Base-by-base conservation (phyloP, 92 coral and sea anemone species). In the Palythoa grandis region DNA sequence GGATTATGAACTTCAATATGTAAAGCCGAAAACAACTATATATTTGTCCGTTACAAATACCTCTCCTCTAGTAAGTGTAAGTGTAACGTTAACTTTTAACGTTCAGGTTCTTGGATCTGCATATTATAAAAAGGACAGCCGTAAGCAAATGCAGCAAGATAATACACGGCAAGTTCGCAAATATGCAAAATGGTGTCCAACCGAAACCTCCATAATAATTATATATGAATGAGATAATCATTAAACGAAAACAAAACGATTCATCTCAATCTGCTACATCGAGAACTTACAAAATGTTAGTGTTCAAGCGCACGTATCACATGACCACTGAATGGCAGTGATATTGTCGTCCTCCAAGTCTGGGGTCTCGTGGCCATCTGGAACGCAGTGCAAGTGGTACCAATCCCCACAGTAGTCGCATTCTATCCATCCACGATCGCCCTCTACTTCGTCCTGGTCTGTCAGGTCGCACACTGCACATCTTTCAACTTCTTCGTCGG, bases 381-480 rank as follows among this genome's bases (percentile, higher is more conserved):
- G 65, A 50, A 75, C 39, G 43, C 40, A 75, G 79, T 75, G 65
- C 56, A 52, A 56, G 79, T 75, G 79, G 79, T 75, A 75, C 79
- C 79, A 75, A 50, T 56, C 29, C 63, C 79, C 63, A 75, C 79
- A 75, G 79, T 48, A 48, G 63, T 52, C 40, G 19, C 79, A 75
- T 56, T 75, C 79, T 48, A 23, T 75, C 79, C 79, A 75, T 54
- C 79, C 79, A 74, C 61, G 79, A 74, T 74, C 79, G 11, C 78
- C 47, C 56, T 73, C 60, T 39, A 73, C 63, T 52, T 74, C 63
- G 54, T n/a, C 79, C 61, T 72, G 50, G 52, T 72, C 68, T 61
- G 79, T 74, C 79, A 74, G 54, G 53, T 53, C 61, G 63, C 79
- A 52, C 19, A 74, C 60, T 15, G 61, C 79, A 74, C 79, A 74